Evolutionary conservation across 2,888 invertebrate species (phyloP), one percentile per base, ranked within the genome.

Genomic region (Plemyria rubiginata): DNA sequence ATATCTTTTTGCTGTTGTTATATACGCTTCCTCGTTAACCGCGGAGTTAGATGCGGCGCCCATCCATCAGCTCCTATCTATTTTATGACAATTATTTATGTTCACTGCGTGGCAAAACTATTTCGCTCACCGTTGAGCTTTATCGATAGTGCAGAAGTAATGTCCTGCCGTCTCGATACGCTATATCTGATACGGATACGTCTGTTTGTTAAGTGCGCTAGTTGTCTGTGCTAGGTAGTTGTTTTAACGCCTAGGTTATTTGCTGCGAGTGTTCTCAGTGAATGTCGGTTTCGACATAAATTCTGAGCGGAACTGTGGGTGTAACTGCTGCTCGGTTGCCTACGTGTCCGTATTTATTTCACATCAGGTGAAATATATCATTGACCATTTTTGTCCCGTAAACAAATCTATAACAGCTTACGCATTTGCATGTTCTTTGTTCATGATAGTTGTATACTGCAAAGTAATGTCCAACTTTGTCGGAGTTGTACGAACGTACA

Each of bases 51-150:
- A 73, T 76, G 71, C 79, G 70, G 78, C 72, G 78, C 78, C 80
- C 86, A 92, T 92, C 91, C 89, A 88, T 91, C 92, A 91, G 79
- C 67, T 77, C 75, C 84, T 92, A 91, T 92, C 92, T 90, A 77
- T 82, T 86, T 86, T 90, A 91, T 92, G 92, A 92, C 90, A 92
- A 91, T 90, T 89, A 92, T 92, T 92, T 92, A 92, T 92, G 90
- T 88, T 87, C 81, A 77, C 86, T 80, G 85, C 82, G 81, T 81
- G 78, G 87, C 86, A 86, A 87, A 90, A 88, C 90, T 91, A 91
- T 92, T 91, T 88, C 90, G 86, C 90, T 90, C 85, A 87, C 90
- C 82, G 90, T 88, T 92, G 89, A 90, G 92, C 91, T 88, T 92
- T 90, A 91, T 92, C 92, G 92, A 92, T 92, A 90, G 86, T 79